Evolutionary conservation across 2,113 vertebrate species (phyloP).

Genomic region (Gobio gobio): DNA sequence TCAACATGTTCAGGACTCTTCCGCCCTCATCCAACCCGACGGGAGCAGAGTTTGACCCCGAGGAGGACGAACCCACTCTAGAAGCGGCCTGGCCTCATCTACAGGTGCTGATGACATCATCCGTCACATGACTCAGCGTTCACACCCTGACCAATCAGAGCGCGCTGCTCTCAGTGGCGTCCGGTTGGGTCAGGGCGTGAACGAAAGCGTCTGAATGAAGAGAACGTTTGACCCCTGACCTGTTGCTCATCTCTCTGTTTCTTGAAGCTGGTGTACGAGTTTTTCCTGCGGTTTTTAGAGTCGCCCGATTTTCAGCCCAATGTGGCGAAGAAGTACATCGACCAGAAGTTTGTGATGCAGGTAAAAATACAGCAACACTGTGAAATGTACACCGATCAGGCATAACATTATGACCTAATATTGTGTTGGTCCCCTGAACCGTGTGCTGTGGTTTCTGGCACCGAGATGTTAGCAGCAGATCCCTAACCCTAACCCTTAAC

Average conservation of each 20-base stretch:
- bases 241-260: conserved; percentile 47
- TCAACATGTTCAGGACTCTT: conserved; percentile 97
- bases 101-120: conserved; percentile 78
- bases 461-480: too few relatives aligned
- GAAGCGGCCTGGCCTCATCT: conserved; percentile 98
- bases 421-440: too few relatives aligned
- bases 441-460: too few relatives aligned
- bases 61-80: conserved; percentile 95
- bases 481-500: too few relatives aligned
- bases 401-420: too few relatives aligned
- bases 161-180: too few relatives aligned
- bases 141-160: too few relatives aligned
- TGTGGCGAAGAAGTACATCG: conserved; percentile 98
- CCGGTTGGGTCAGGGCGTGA: too few relatives aligned
- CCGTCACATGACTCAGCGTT: too few relatives aligned
- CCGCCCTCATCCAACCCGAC: conserved; percentile 97
- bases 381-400: too few relatives aligned
- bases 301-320: conserved; percentile 98
- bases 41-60: conserved; percentile 97
- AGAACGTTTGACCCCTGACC: neutral
- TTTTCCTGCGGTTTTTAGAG: conserved; percentile 99
- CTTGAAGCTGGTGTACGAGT: conserved; percentile 96
- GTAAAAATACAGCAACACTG: conserved; percentile 63
- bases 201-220: too few relatives aligned
- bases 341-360: conserved; percentile 99